Conservation (phyloP, 2,888 invertebrate genomes). For the Scaptomyza tumidula region DNA sequence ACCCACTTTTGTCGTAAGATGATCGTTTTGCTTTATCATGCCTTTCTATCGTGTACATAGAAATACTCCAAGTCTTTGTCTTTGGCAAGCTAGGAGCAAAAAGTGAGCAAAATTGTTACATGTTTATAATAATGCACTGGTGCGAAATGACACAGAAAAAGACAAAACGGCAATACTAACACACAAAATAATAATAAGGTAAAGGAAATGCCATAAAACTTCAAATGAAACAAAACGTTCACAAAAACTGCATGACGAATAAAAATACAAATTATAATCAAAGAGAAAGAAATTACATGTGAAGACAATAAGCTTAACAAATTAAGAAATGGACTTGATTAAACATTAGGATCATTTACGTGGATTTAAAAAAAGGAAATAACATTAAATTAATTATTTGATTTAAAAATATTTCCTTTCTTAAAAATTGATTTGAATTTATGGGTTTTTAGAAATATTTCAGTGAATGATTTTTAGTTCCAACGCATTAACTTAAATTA, state of each 20-base stretch:
- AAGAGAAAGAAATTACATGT: slow-evolving; percentile 43
- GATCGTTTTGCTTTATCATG: slow-evolving; percentile 44
- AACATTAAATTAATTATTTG: too few relatives aligned
- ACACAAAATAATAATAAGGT: slow-evolving; percentile 30
- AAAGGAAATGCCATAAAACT: slow-evolving; percentile 41
- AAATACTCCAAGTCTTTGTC: slow-evolving; percentile 8
- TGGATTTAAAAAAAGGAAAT: background rate
- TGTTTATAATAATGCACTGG: slow-evolving; percentile 48
- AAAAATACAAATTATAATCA: slow-evolving; percentile 47
- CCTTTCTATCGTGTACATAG: slow-evolving; percentile 29
- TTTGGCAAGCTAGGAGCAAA: slow-evolving; percentile 17
- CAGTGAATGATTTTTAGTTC: background rate
- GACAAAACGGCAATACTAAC: slow-evolving; percentile 48
- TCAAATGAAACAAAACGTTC: slow-evolving; percentile 29
- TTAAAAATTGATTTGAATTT: too few relatives aligned
- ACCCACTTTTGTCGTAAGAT: slow-evolving; percentile 43
- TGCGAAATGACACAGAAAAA: slow-evolving; percentile 65
- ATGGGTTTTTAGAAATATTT: too few relatives aligned
- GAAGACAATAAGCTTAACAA: slow-evolving; percentile 33
- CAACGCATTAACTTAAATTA: background rate
- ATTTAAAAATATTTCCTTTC: too few relatives aligned
- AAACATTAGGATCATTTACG: slow-evolving; percentile 44
- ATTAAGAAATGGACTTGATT: slow-evolving; percentile 7
- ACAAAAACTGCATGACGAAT: slow-evolving; percentile 42
- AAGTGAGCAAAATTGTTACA: slow-evolving; percentile 57